A percentile compares a stretch with the other conserved stretches of the same genome.
These are phyloP conservation scores for Sinocyclocheilus grahami DNA, from an alignment of 2,113 vertebrate species.

Conservation along the genomic window DNA sequence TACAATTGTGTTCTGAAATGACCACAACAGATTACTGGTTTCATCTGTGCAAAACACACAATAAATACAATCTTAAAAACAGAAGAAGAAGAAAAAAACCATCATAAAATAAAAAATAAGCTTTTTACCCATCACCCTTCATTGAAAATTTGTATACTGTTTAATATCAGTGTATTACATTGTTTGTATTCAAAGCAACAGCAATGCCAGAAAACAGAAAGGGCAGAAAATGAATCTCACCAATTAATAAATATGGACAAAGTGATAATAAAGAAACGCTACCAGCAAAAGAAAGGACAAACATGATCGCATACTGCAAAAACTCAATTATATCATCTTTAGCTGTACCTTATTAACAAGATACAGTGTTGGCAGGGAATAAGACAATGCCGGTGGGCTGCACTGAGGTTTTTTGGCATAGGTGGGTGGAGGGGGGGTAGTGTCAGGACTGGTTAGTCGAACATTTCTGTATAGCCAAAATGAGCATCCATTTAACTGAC, in stretches of 20 bases:
- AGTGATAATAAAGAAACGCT: background rate
- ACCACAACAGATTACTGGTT: constrained; percentile 53
- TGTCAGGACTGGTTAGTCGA: background rate
- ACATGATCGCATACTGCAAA: constrained; percentile 8
- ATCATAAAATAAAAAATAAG: background rate
- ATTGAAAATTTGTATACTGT: background rate
- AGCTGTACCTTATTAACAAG: constrained; percentile 39
- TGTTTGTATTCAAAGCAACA: background rate
- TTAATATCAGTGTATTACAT: constrained; percentile 1
- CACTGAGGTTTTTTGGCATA: background rate
- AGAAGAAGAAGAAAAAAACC: background rate
- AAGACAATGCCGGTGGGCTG: background rate
- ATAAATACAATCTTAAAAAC: constrained; percentile 58
- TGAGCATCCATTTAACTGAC: background rate
- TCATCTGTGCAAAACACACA: constrained; percentile 59
- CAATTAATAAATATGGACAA: background rate
- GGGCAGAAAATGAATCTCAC: background rate
- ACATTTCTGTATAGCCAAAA: background rate
- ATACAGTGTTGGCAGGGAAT: constrained; percentile 11
- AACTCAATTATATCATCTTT: constrained; percentile 9
- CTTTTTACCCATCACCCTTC: constrained; percentile 61
- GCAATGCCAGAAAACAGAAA: background rate
- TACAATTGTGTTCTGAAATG: constrained; percentile 64
- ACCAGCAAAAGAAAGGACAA: constrained; percentile 13
- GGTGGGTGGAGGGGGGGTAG: background rate